Percentiles rank a stretch among this genome's conserved stretches.
Evolutionary conservation across 2,113 vertebrate genomes (phyloP).

Genomic region (Nansenia antarctica): DNA sequence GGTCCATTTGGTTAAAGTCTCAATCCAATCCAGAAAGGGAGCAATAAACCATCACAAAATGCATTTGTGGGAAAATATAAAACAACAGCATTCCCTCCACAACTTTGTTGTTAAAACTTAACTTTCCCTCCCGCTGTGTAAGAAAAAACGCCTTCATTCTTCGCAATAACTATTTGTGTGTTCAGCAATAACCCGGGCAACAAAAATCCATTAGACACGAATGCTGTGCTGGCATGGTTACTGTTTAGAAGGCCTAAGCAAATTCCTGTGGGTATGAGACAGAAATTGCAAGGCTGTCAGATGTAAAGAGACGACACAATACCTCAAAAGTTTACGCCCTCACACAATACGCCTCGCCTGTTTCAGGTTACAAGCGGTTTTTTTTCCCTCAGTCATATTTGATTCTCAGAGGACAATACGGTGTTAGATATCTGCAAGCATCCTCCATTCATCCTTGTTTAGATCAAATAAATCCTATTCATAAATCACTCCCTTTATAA

Average conservation of each 20-base stretch:
- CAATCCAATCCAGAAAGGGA: conserved; percentile 16
- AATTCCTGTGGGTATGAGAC: conserved; percentile 57
- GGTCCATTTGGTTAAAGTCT: conserved; percentile 5
- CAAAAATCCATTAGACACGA: conserved; percentile 70
- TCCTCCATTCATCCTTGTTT: not conserved
- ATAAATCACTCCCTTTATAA: not conserved
- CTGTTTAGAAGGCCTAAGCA: conserved; percentile 63
- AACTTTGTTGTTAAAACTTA: conserved; percentile 31
- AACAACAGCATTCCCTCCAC: not conserved
- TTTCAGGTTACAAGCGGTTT: conserved; percentile 12
- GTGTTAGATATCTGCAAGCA: not conserved
- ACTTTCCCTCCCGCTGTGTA: conserved; percentile 50
- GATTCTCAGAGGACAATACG: not conserved
- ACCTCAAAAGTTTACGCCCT: conserved; percentile 34
- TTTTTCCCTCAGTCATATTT: not conserved
- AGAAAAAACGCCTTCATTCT: conserved; percentile 37
- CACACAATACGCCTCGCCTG: conserved; percentile 26
- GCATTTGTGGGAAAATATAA: conserved; percentile 25
- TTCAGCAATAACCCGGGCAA: conserved; percentile 65
- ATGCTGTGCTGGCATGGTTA: conserved; percentile 65
- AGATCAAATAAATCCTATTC: not conserved
- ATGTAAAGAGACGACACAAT: conserved; percentile 49
- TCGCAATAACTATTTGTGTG: conserved; percentile 61
- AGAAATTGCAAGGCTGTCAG: conserved; percentile 62
- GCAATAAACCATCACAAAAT: conserved; percentile 25